phyloP scores from a whole-genome alignment of 2,113 vertebrate species.

The Neopipo cinnamomea region DNA sequence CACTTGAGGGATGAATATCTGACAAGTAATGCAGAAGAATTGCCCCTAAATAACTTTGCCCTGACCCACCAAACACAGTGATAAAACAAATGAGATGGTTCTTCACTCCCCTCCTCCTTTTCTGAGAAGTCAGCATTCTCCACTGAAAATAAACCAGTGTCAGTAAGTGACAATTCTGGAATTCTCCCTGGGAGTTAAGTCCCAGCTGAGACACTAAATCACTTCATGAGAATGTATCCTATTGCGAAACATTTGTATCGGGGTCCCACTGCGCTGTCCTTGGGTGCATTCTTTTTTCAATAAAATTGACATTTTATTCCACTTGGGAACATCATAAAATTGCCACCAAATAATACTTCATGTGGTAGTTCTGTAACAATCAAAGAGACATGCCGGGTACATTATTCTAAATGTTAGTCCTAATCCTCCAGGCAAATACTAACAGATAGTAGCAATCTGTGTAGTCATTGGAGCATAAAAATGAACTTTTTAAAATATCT shows the following conservation, averaged over 20 bases:
- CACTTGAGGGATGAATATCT: constrained; percentile 5
- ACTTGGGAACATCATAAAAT: constrained; percentile 32
- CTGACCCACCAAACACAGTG: constrained; percentile 31
- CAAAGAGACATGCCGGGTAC: background rate
- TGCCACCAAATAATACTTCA: constrained; percentile 7
- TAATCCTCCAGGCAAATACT: constrained; percentile 33
- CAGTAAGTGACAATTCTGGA: constrained; percentile 55
- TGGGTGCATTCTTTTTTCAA: constrained; percentile 21
- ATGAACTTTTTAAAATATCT: constrained; percentile 23
- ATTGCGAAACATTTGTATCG: background rate
- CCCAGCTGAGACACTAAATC: constrained; percentile 31
- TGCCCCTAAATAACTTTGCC: constrained; percentile 34
- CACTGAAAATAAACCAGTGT: constrained; percentile 51
- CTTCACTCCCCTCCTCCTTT: background rate
- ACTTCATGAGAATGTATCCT: background rate
- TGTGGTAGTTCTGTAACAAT: background rate
- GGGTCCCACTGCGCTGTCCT: background rate
- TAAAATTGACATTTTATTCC: constrained; percentile 27
- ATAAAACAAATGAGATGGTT: constrained; percentile 40
- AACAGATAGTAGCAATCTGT: constrained; percentile 6
- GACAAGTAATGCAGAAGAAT: constrained; percentile 30
- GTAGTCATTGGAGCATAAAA: constrained; percentile 11
- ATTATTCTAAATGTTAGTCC: constrained; percentile 18
- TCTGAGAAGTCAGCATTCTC: constrained; percentile 64
- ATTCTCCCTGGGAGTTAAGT: constrained; percentile 34